Base-by-base conservation (phyloP, 2,888 invertebrate genomes). In the Pammene aurita region DNA sequence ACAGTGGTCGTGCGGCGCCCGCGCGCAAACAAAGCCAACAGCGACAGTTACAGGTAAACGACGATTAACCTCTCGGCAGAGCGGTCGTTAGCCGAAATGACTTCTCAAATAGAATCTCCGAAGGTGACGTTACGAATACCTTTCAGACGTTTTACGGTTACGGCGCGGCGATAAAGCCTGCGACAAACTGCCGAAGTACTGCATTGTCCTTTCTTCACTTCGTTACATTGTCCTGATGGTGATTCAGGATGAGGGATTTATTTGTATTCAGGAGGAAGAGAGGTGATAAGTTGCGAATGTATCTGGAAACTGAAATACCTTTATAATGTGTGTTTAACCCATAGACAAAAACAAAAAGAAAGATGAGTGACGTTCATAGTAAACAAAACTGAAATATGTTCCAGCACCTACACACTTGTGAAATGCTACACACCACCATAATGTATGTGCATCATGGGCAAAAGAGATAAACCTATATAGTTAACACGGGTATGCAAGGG, bases 31-130 rank as follows among this genome's bases (percentile, higher is more conserved):
- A 88, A 87, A 88, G 84, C 81, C 72, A 78, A 77, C 79, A 72
- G 69, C 78, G 82, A 84, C 89, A 86, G 87, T 88, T 87, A 86
- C 88, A 89, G 88, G 89, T 90, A 87, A 87, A 82, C 84, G 78
- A 78, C 84, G 83, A 89, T 88, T 88, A 87, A 90, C 89, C 87
- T 87, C 85, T 88, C 85, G 80, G 72, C 81, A 80, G 79, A 78
- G 64, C 84, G 85, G 87, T 86, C 87, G 85, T 89, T 86, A 79
- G 75, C 78, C 77, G 76, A 78, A 78, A 78, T 77, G 72, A 74
- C 74, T 78, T 81, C 84, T 81, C 78, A 86, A 84, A 87, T 85
- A 84, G 85, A 80, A 75, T 77, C 72, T 72, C 72, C 72, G 80
- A 84, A 84, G 83, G 80, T 83, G 83, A 85, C 81, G 80, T 79